Evolutionary conservation across 2,113 vertebrate species (phyloP).

Genomic region (Larimichthys polyactis): DNA sequence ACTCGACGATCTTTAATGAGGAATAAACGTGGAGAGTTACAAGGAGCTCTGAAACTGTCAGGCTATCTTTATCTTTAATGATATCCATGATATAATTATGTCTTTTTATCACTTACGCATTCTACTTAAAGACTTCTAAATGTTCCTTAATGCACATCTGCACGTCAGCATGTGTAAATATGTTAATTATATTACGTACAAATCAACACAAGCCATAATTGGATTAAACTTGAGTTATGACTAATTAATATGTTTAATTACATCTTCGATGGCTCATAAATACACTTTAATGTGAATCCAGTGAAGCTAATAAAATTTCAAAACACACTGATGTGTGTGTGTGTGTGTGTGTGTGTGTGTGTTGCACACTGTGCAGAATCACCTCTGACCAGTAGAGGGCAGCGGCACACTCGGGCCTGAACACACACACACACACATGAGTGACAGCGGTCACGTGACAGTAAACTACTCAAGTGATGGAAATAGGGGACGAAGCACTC

Average conservation of each 20-base stretch:
- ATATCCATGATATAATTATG: no score
- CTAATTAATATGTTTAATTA: not conserved
- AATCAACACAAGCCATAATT: not conserved
- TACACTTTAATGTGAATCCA: not conserved
- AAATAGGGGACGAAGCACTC: slow-evolving; percentile 18
- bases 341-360: no score
- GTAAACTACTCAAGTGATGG: slow-evolving; percentile 56
- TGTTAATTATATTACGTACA: not conserved
- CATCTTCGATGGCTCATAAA: not conserved
- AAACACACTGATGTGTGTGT: not conserved
- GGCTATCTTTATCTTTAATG: no score
- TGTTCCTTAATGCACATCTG: not conserved
- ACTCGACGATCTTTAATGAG: no score
- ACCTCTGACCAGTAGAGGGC: slow-evolving; percentile 60
- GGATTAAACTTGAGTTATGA: not conserved
- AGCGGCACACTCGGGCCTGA: slow-evolving; percentile 26
- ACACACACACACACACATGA: slow-evolving; percentile 18
- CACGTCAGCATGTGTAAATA: not conserved
- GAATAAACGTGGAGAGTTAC: no score
- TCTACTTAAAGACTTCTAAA: not conserved
- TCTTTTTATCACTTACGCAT: no score
- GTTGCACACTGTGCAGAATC: not conserved
- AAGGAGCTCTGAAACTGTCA: no score
- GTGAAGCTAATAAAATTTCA: not conserved
- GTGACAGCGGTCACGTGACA: slow-evolving; percentile 63